phyloP scores from a whole-genome alignment of 2,888 invertebrate genomes.

The Microctonus aethiopoides region DNA sequence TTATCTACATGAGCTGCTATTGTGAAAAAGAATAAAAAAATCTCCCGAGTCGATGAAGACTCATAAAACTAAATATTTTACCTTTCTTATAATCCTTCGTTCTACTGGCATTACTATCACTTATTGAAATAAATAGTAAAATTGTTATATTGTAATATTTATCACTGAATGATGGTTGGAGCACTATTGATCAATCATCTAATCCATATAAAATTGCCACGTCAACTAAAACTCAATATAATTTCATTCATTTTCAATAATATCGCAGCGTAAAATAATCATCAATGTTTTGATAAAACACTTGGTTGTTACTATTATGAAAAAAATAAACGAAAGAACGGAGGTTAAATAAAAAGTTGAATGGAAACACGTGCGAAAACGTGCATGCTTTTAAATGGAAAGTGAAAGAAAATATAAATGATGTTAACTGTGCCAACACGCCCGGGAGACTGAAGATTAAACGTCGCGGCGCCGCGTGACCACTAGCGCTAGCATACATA shows the following conservation, averaged over 20 bases:
- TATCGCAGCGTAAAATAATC: not conserved
- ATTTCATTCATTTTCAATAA: not conserved
- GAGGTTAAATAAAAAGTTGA: not conserved
- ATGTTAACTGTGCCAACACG: conserved; percentile 43
- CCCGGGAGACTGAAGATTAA: conserved; percentile 43
- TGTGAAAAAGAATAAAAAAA: not conserved
- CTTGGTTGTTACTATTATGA: not conserved
- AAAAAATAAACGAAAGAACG: not conserved
- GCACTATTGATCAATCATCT: not conserved
- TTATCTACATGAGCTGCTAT: not conserved
- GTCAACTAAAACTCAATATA: not conserved
- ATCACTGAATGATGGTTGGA: not conserved
- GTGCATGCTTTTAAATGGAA: conserved; percentile 4
- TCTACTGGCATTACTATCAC: conserved; percentile 16
- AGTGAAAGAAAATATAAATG: not conserved
- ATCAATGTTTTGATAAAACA: no score
- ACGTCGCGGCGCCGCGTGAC: conserved; percentile 10
- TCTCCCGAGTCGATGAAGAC: no score
- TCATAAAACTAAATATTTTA: not conserved
- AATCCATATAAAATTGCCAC: conserved; percentile 13
- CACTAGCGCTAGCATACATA: conserved; percentile 19
- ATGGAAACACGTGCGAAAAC: not conserved
- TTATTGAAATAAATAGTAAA: not conserved
- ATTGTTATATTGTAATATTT: not conserved
- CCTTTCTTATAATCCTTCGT: conserved; percentile 19